These are phyloP conservation scores for Sminthopsis crassicaudata DNA, from an alignment of 2,113 vertebrate genomes.

Conservation along the genomic window DNA sequence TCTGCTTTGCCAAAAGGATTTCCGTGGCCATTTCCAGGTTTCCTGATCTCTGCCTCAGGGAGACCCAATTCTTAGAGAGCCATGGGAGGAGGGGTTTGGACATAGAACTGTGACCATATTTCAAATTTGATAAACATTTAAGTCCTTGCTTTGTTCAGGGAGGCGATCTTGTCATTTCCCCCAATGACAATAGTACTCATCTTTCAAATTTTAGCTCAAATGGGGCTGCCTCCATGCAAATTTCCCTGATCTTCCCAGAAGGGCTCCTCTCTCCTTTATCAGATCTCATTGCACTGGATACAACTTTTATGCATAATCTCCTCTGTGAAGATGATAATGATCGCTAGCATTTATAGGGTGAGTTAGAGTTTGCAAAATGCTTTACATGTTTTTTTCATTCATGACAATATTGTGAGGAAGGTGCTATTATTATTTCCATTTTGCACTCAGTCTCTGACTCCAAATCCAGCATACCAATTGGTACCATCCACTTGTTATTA, in stretches of 20 bases:
- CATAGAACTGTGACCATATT: neutral
- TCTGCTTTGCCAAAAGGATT: neutral
- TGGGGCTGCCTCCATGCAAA: neutral
- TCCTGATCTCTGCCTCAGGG: neutral
- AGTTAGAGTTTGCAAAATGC: neutral
- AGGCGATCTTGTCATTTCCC: neutral
- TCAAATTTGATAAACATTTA: neutral
- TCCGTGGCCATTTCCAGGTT: neutral
- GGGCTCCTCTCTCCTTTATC: neutral
- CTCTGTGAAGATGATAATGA: neutral
- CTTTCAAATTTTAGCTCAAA: neutral
- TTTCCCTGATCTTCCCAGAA: neutral
- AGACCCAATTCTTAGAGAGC: neutral
- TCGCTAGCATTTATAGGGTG: neutral
- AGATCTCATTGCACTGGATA: neutral
- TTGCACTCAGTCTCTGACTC: neutral
- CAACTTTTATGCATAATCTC: neutral
- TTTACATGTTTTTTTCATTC: neutral
- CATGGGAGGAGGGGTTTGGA: neutral
- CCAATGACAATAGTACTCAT: neutral
- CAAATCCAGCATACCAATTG: neutral
- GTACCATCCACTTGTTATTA: neutral
- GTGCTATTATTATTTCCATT: neutral
- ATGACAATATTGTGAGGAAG: neutral
- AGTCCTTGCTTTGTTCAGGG: neutral